Base-by-base conservation (phyloP, 2,888 invertebrate species). In the Acanthosepion lycidas region DNA sequence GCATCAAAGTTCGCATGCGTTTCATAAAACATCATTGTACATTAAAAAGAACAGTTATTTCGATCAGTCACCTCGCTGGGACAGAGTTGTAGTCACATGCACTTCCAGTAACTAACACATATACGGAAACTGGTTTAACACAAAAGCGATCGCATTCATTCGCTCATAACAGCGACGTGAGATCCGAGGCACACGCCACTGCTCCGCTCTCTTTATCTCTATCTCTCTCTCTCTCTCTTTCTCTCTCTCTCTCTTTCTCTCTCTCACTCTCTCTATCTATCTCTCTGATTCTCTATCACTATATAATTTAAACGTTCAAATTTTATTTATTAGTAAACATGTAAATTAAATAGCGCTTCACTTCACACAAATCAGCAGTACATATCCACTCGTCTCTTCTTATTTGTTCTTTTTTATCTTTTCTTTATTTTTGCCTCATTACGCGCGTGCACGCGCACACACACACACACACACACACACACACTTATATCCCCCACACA, bases 171-270 rank as follows among this genome's bases (percentile, higher is more conserved):
- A n/a, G 78, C 78, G 78, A 78, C 78, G 78, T 78, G n/a, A n/a
- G 78, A 78, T 15, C 33, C n/a, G 18, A 15, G 15, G 4, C n/a
- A 12, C 93, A 51, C 93, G 49, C 93, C 28, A 18, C 53, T 51
- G 6, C 51, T 49, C 12, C 49, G 18, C 93, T 26, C 53, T 78
- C 78, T 78, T 28, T 78, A 12, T n/a, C 78, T 78, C n/a, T 78
- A 3, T 42, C 78, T n/a, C 28, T n/a, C 9, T 9, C n/a, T 9
- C n/a, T n/a, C 9, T n/a, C 0, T 28, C 0, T 15, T 0, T 64
- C 0, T 20, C 4, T 64, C 6, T 64, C 9, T 64, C 20, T 64
- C 20, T 20, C 20, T 59, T 2, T 20, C 20, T 59, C 0, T 59
- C 33, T 6, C 20, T 5, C 20, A n/a, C 9, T 64, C 20, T 64